Evolutionary conservation across 1,140 invertebrate species (phyloP).

Genomic region (Meloidogyne exigua): DNA sequence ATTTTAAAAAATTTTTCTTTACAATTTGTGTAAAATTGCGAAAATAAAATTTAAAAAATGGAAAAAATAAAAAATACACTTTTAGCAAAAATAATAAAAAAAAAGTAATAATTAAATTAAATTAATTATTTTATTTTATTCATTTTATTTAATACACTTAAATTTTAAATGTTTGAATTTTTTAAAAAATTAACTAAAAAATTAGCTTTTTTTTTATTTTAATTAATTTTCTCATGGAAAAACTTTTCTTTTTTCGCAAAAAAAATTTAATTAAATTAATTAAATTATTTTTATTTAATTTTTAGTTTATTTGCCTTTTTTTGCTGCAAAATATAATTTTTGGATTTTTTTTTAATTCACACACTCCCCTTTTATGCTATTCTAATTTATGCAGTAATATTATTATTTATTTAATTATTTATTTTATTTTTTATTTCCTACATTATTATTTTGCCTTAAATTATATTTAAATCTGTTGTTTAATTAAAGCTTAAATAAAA

Average conservation of each 20-base stretch:
- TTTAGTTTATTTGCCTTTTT: not conserved
- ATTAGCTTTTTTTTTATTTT: not conserved
- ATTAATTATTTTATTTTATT: not conserved
- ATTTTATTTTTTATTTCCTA: not conserved
- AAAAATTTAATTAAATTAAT: not conserved
- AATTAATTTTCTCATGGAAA: not conserved
- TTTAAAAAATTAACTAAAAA: too few relatives aligned
- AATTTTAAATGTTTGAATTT: too few relatives aligned
- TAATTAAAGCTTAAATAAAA: too few relatives aligned
- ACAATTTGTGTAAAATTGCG: not conserved
- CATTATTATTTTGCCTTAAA: not conserved
- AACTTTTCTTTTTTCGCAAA: not conserved
- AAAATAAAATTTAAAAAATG: not conserved
- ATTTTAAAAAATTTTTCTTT: not conserved
- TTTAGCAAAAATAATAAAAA: not conserved
- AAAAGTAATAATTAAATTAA: not conserved
- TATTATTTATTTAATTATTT: not conserved
- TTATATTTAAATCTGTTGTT: too few relatives aligned
- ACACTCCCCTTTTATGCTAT: conserved; percentile 1
- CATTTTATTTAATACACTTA: not conserved
- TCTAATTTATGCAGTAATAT: not conserved
- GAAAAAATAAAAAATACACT: not conserved
- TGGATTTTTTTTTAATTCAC: not conserved
- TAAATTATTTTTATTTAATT: not conserved
- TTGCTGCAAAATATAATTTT: not conserved